phyloP scores from a whole-genome alignment of 2,797 vertebrate species.

The Thamnophis elegans region DNA sequence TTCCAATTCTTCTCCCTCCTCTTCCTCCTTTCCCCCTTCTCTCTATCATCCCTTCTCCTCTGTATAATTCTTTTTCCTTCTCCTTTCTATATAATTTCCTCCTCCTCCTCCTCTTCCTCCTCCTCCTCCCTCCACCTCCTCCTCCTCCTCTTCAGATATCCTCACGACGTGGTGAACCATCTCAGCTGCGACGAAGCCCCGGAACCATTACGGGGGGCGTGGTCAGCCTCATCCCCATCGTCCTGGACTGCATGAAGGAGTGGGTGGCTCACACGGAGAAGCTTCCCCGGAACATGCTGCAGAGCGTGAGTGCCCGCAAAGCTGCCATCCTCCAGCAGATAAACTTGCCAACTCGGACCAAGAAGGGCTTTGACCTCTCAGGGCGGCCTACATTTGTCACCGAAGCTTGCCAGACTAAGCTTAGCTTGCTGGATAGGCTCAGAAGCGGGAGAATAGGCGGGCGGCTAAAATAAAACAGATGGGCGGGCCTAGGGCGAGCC shows the following conservation, averaged over 20 bases:
- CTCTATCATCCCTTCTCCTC: too few species aligned
- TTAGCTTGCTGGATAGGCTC: conserved; percentile 6
- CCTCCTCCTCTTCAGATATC: conserved; percentile 68
- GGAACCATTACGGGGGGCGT: conserved; percentile 77
- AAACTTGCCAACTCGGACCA: not conserved
- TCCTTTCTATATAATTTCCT: too few species aligned
- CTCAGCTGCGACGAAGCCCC: conserved; percentile 79
- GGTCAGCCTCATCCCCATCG: conserved; percentile 79
- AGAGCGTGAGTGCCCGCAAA: conserved; percentile 54
- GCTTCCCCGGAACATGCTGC: conserved; percentile 43
- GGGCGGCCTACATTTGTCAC: not conserved
- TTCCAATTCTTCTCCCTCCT: too few species aligned
- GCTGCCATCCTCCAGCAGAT: not conserved
- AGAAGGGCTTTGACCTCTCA: not conserved
- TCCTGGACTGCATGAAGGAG: conserved; percentile 71
- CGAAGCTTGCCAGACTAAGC: not conserved
- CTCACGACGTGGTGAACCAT: conserved; percentile 75
- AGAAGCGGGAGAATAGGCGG: conserved; percentile 16
- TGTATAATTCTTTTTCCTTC: too few species aligned
- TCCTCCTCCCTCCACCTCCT: not conserved
- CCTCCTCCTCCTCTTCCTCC: not conserved
- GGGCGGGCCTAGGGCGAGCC: conserved; percentile 10
- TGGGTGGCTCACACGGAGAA: conserved; percentile 65
- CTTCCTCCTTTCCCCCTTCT: too few species aligned
- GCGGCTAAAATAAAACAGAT: conserved; percentile 11